Percentiles rank a stretch among this genome's conserved stretches.
Conservation (phyloP, 2,888 invertebrate species). For the Schizaphis graminum region DNA sequence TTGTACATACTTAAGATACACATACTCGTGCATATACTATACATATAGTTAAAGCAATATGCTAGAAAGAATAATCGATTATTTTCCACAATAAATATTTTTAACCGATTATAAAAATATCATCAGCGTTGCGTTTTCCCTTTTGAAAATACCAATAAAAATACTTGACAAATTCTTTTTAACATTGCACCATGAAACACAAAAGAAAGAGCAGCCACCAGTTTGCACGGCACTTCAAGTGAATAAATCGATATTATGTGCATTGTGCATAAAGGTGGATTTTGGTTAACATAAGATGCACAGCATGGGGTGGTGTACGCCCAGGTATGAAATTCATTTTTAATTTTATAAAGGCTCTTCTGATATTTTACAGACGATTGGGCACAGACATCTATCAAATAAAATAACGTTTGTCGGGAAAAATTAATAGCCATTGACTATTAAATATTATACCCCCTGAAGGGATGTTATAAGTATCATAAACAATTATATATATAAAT, state of each 20-base stretch:
- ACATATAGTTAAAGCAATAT: background rate
- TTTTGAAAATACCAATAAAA: slow-evolving; percentile 51
- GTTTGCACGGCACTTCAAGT: slow-evolving; percentile 37
- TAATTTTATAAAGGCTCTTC: slow-evolving; percentile 51
- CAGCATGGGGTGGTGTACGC: slow-evolving; percentile 58
- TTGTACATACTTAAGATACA: background rate
- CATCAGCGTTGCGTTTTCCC: slow-evolving; percentile 6
- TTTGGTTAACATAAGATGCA: slow-evolving; percentile 42
- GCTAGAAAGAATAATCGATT: slow-evolving; percentile 46
- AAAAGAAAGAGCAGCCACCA: slow-evolving; percentile 35
- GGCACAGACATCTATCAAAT: slow-evolving; percentile 28
- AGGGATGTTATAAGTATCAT: background rate
- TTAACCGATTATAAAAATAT: slow-evolving; percentile 45
- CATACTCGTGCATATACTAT: background rate
- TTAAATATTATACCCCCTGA: slow-evolving; percentile 11
- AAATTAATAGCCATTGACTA: slow-evolving; percentile 59
- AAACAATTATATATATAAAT: background rate
- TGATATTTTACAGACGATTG: slow-evolving; percentile 60
- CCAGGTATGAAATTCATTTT: slow-evolving; percentile 63
- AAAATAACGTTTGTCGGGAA: slow-evolving; percentile 42
- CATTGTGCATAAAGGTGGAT: slow-evolving; percentile 29
- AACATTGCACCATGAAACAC: slow-evolving; percentile 19
- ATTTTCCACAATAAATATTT: slow-evolving; percentile 47
- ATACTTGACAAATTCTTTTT: slow-evolving; percentile 64
- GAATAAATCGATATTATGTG: slow-evolving; percentile 54